Percentiles rank a stretch among this genome's conserved stretches.
These are phyloP conservation scores for Tenthredo distinguenda DNA, from an alignment of 2,888 invertebrate genomes.

Conservation along the genomic window DNA sequence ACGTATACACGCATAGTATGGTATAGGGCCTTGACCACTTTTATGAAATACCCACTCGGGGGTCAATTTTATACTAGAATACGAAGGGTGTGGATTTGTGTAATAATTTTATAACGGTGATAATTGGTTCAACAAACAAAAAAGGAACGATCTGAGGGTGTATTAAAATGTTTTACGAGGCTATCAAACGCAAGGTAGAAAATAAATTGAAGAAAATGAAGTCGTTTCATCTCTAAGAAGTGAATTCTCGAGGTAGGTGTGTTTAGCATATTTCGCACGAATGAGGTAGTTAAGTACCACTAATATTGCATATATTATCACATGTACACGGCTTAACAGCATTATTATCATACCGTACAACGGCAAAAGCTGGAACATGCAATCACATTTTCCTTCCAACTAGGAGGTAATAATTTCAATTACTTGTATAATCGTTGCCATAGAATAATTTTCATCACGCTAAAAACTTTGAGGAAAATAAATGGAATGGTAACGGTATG, in stretches of 20 bases:
- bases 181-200: constrained; percentile 56
- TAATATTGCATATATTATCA: constrained; percentile 57
- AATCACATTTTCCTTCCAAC: constrained; percentile 29
- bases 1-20: background rate
- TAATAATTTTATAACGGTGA: background rate
- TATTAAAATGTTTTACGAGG: constrained; percentile 53
- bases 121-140: constrained; percentile 33
- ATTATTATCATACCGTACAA: constrained; percentile 56
- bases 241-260: constrained; percentile 61
- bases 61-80: background rate
- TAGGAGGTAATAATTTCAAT: constrained; percentile 43
- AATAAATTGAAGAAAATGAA: constrained; percentile 64
- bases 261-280: constrained; percentile 58
- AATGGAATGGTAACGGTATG: background rate
- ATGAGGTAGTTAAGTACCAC: constrained; percentile 43
- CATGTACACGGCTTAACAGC: constrained; percentile 44
- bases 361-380: constrained; percentile 27
- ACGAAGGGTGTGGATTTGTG: background rate
- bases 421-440: constrained; percentile 36
- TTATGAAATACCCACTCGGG: background rate
- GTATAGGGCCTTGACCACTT: constrained; percentile 11
- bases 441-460: constrained; percentile 34
- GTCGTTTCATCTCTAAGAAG: constrained; percentile 64
- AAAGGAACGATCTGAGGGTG: constrained; percentile 8
- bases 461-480: constrained; percentile 7